A percentile compares a stretch with the other conserved stretches of the same genome.
phyloP scores from a whole-genome alignment of 2,797 vertebrate genomes.

The Epinephelus malabaricus region DNA sequence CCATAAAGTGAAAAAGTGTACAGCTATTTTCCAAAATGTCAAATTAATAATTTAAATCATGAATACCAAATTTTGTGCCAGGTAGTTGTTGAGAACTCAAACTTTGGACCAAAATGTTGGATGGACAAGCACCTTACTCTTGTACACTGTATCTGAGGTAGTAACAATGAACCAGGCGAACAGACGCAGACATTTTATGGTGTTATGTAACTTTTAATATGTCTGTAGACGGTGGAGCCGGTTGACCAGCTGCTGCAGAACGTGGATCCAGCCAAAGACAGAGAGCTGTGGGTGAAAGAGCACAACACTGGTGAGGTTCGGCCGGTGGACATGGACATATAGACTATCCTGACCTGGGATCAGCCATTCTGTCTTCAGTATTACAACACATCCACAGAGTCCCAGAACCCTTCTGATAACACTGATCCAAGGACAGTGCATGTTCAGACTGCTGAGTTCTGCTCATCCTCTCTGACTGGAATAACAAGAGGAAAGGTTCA shows the following conservation, averaged over 20 bases:
- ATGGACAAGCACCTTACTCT: no score
- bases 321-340: conserved; percentile 98
- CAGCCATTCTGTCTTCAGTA: conserved; percentile 44
- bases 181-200: background rate
- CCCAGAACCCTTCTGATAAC: conserved; percentile 38
- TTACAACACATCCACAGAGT: conserved; percentile 35
- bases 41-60: no score
- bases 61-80: no score
- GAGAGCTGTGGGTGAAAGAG: conserved; percentile 98
- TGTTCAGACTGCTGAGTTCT: conserved; percentile 56
- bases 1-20: no score
- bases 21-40: no score
- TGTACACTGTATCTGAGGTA: no score
- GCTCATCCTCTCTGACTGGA: conserved; percentile 49
- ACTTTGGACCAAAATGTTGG: no score
- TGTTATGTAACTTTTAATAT: accelerated
- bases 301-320: conserved; percentile 95
- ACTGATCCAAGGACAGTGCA: conserved; percentile 63
- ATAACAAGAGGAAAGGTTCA: conserved; percentile 24
- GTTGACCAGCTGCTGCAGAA: conserved; percentile 96
- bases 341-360: conserved; percentile 69
- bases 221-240: conserved; percentile 92
- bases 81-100: no score
- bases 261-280: conserved; percentile 97
- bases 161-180: no score